Evolutionary conservation across 2,113 vertebrate genomes (phyloP).

Genomic region (Cynoglossus semilaevis): DNA sequence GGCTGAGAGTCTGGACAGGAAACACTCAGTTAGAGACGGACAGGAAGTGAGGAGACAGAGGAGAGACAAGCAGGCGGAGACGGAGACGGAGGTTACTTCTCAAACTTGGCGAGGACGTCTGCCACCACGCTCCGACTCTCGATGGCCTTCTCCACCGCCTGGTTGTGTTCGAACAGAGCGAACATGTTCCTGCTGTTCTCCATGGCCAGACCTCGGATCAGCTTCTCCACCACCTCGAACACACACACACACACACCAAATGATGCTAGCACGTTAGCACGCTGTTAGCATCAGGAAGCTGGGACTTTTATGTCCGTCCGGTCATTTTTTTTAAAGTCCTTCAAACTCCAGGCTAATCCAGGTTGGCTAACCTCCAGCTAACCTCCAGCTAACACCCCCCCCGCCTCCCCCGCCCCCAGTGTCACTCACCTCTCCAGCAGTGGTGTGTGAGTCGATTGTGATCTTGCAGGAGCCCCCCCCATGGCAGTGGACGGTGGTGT

Average conservation of each 20-base stretch:
- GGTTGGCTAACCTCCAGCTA: too few relatives aligned
- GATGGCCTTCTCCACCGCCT: conserved; percentile 86
- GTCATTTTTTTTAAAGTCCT: not conserved
- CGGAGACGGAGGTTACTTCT: conserved; percentile 79
- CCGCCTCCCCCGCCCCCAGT: too few relatives aligned
- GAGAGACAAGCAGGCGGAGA: too few relatives aligned
- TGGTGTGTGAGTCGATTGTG: conserved; percentile 93
- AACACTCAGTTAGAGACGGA: rapidly evolving
- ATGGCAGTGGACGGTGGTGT: conserved; percentile 90
- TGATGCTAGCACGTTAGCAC: too few relatives aligned
- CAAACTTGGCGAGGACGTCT: conserved; percentile 94
- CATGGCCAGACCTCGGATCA: conserved; percentile 94
- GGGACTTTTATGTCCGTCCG: not conserved
- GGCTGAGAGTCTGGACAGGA: conserved; percentile 76
- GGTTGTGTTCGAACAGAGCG: conserved; percentile 92
- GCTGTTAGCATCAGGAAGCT: too few relatives aligned
- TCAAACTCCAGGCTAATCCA: too few relatives aligned
- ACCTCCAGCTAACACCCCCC: too few relatives aligned
- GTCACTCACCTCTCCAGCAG: conserved; percentile 89
- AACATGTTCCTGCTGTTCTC: conserved; percentile 99
- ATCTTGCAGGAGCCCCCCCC: conserved; percentile 98
- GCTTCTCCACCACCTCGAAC: conserved; percentile 93
- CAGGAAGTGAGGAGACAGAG: too few relatives aligned
- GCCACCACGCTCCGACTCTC: conserved; percentile 92
- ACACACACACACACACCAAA: conserved; percentile 9